Percentiles rank a stretch among this genome's conserved stretches.
Conservation (phyloP, 2,113 vertebrate genomes). For the Calypte anna region DNA sequence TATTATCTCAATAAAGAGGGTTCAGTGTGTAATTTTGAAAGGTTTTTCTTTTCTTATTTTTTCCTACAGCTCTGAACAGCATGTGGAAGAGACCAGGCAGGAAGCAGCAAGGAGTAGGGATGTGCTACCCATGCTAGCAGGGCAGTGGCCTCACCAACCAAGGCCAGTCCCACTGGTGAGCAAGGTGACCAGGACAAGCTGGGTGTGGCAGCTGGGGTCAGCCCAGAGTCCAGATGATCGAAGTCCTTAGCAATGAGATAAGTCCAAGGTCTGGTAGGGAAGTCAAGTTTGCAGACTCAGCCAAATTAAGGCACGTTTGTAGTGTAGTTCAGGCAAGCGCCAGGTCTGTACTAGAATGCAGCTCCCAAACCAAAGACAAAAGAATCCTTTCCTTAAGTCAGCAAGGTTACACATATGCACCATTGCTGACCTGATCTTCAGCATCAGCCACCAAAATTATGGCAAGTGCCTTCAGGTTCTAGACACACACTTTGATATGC, state of each 20-base stretch:
- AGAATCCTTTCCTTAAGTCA: neutral
- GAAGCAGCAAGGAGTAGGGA: neutral
- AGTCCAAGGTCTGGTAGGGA: neutral
- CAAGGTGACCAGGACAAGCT: rapidly evolving
- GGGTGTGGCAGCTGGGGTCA: neutral
- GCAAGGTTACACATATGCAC: rapidly evolving
- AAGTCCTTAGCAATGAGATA: neutral
- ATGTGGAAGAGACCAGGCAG: neutral
- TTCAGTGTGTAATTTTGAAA: neutral
- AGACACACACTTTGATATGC: neutral
- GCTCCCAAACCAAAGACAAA: neutral
- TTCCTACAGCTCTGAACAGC: neutral
- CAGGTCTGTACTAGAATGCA: neutral
- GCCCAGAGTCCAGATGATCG: neutral
- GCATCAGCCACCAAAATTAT: neutral
- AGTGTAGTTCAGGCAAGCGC: neutral
- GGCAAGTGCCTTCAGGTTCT: neutral
- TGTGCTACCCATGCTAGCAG: rapidly evolving
- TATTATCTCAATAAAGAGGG: neutral
- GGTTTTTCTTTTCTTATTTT: rapidly evolving
- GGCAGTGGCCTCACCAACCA: neutral
- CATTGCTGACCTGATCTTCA: neutral
- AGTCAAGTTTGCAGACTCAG: neutral
- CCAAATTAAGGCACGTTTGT: neutral
- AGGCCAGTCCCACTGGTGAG: neutral